These are phyloP conservation scores for Calephelis nemesis DNA, from an alignment of 1,140 invertebrate genomes.

Conservation along the genomic window DNA sequence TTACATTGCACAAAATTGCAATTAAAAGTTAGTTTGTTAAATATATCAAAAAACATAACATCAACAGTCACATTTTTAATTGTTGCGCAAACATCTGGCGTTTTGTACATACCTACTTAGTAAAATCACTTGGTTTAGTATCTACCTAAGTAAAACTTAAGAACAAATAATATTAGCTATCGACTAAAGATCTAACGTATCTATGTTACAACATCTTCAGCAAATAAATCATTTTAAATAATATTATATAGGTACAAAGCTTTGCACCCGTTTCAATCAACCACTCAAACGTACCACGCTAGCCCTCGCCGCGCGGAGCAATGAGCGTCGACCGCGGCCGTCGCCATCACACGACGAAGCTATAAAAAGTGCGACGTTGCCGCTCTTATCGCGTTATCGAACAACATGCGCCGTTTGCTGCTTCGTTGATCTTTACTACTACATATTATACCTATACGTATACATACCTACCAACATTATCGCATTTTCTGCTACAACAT, in stretches of 20 bases:
- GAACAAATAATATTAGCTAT: too few species aligned
- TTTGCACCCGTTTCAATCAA: not conserved
- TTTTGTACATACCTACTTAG: too few species aligned
- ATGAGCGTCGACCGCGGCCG: conserved; percentile 38
- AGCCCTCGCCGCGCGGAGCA: conserved; percentile 30
- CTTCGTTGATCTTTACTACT: conserved; percentile 47
- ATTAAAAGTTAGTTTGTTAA: too few species aligned
- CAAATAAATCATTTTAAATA: too few species aligned
- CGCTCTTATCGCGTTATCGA: conserved; percentile 50
- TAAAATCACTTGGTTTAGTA: too few species aligned
- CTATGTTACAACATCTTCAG: not conserved
- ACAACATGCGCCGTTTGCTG: conserved; percentile 59
- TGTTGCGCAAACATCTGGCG: too few species aligned
- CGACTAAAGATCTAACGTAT: not conserved
- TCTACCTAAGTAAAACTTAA: too few species aligned
- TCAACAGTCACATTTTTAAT: too few species aligned
- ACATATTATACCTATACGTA: conserved; percentile 34
- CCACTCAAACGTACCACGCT: not conserved
- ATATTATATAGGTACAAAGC: too few species aligned
- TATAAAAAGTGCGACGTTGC: conserved; percentile 65
- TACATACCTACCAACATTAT: not conserved
- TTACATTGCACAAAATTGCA: too few species aligned
- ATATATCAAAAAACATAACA: too few species aligned
- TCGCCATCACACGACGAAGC: conserved; percentile 54
- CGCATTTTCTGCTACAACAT: not conserved